phyloP scores from a whole-genome alignment of 2,113 vertebrate species.

The Gallinago undulata region DNA sequence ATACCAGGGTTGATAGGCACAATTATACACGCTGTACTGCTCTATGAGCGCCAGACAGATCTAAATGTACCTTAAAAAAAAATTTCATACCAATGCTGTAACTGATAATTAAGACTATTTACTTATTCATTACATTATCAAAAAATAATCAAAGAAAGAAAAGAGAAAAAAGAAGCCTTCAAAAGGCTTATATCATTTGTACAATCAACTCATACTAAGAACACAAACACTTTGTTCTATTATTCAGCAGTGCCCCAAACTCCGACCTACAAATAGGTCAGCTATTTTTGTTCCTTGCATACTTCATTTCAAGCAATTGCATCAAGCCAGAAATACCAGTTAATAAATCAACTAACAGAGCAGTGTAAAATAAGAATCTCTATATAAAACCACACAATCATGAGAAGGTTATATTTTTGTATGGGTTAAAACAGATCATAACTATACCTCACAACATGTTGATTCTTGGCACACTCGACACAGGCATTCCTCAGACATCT shows the following conservation, averaged over 20 bases:
- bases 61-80: background rate
- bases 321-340: conserved; percentile 1
- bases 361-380: background rate
- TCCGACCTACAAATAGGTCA: background rate
- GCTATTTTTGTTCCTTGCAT: background rate
- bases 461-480: conserved; percentile 85
- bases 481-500: conserved; percentile 91
- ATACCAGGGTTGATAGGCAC: background rate
- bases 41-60: background rate
- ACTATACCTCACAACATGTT: conserved; percentile 83
- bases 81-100: background rate
- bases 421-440: background rate
- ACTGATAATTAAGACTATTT: background rate
- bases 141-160: background rate
- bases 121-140: background rate
- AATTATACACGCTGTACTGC: background rate
- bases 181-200: background rate
- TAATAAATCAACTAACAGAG: background rate
- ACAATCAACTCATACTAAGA: background rate
- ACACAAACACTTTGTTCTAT: background rate
- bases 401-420: background rate
- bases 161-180: background rate
- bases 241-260: background rate
- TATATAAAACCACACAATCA: background rate
- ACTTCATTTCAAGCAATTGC: background rate